Evolutionary conservation across 23 tunicate species (phyloP), one percentile per base, ranked within the genome.

Genomic region (Corella eumyota): DNA sequence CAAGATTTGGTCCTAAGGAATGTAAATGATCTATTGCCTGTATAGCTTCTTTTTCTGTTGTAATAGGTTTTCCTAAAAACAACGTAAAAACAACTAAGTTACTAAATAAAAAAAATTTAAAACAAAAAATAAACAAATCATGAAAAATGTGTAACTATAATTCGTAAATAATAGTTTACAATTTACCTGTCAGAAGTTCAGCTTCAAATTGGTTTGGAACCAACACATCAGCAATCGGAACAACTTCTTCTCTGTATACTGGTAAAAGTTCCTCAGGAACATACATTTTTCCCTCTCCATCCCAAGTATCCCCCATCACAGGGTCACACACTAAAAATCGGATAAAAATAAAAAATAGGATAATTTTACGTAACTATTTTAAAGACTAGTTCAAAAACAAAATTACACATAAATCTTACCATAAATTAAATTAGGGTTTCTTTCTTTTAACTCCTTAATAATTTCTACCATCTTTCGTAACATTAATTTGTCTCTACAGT

Each of bases 191-290:
- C 17, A 88, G 47, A 30, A 88, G 26, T 59, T 88, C 69, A 1
- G 90, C 96, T 62, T 88, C 96, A 60, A 88, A 88, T 47, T 88
- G 96, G 47, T 88, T 88, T 28, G 96, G 96, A 48, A 82, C 79
- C 9, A 88, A 21, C 32, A 88, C 62, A 58, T 88, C 81, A 28
- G 96, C 96, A 17, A 88, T 73, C 3, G 96, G 96, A 1, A 79
- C 44, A 23, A 88, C 96, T 68, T 88, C 78, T 50, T 88, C 69
- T 46, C 60, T 67, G 50, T 69, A 88, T 25, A 88, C 64, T 7
- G 96, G 96, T n/a, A 88, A 44, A 0, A 88, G 66, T 2, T 88
- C 85, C 48, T 88, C 88, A 0, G 96, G 96, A 26, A 88, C 96
- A 46, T 88, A 88, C 96, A 88, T 88, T 37, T 75, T 73, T 1